phyloP scores from a whole-genome alignment of 2,113 vertebrate species.

The Zosterops hypoxanthus region DNA sequence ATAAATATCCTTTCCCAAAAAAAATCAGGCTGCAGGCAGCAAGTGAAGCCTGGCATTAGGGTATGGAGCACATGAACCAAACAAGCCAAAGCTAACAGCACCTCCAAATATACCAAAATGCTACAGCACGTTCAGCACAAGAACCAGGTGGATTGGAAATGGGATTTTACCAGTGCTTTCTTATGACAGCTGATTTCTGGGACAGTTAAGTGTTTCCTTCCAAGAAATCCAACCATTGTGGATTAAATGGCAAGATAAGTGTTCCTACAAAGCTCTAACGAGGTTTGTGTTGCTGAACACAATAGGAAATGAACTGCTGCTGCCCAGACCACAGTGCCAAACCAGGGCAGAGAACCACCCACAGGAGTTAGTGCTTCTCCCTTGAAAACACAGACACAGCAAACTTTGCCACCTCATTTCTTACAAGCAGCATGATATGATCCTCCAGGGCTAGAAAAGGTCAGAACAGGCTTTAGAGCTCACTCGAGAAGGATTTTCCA shows the following conservation, averaged over 20 bases:
- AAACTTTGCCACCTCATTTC: background rate
- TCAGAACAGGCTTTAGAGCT: background rate
- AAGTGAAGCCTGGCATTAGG: background rate
- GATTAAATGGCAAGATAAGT: background rate
- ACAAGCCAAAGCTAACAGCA: background rate
- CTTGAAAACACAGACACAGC: background rate
- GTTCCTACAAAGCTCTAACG: background rate
- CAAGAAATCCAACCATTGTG: background rate
- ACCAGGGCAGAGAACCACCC: background rate
- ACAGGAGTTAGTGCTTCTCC: accelerated
- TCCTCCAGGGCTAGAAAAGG: background rate
- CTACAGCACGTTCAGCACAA: background rate
- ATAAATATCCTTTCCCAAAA: background rate
- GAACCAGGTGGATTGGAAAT: background rate
- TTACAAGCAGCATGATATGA: accelerated
- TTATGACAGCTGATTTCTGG: background rate
- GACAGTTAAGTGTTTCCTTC: background rate
- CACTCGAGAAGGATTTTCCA: background rate
- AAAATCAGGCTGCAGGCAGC: background rate
- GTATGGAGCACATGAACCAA: background rate
- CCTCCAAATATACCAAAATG: background rate
- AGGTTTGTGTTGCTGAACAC: background rate
- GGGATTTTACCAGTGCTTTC: background rate
- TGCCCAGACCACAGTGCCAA: background rate
- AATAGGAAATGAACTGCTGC: background rate